Conservation (phyloP, 2,797 vertebrate genomes). For the Typhlichthys eigenmanni region DNA sequence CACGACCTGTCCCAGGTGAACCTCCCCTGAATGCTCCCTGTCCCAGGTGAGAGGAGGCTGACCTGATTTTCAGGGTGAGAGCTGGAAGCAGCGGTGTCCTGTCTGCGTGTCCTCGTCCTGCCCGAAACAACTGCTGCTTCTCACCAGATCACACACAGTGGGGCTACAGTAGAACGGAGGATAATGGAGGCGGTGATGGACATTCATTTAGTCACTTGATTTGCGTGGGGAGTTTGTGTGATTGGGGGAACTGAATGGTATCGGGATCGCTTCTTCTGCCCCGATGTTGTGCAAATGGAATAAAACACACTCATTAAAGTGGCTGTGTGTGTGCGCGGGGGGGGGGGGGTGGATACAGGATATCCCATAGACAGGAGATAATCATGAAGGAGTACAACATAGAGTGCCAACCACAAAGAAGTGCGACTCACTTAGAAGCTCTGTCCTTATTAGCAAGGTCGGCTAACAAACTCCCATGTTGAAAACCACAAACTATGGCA, state of each 20-base stretch:
- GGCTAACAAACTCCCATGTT: slow-evolving; percentile 38
- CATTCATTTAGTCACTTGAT: slow-evolving; percentile 30
- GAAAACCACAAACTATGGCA: slow-evolving; percentile 65
- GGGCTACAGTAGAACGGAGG: not conserved
- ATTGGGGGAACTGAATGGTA: slow-evolving; percentile 23
- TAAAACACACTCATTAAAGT: slow-evolving; percentile 10
- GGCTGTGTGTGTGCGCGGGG: slow-evolving; percentile 11
- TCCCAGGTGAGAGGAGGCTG: slow-evolving; percentile 66
- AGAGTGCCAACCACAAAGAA: slow-evolving; percentile 14
- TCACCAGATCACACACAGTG: slow-evolving; percentile 23
- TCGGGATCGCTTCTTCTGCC: slow-evolving; percentile 10
- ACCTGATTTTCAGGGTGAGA: slow-evolving; percentile 71
- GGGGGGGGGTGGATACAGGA: slow-evolving; percentile 1
- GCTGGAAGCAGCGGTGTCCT: slow-evolving; percentile 35
- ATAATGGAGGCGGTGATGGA: slow-evolving; percentile 30
- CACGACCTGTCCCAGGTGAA: slow-evolving; percentile 75
- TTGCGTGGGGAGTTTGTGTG: slow-evolving; percentile 10
- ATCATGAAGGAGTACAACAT: slow-evolving; percentile 16
- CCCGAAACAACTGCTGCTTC: slow-evolving; percentile 27
- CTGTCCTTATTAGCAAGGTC: slow-evolving; percentile 27
- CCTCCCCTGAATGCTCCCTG: slow-evolving; percentile 56
- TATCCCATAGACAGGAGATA: slow-evolving; percentile 9
- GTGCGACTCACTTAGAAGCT: slow-evolving; percentile 17
- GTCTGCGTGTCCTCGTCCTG: slow-evolving; percentile 51
- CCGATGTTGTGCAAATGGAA: slow-evolving; percentile 25